Percentiles rank a stretch among this genome's conserved stretches.
phyloP scores from a whole-genome alignment of 2,797 vertebrate genomes.

The Molossus alvarezi region DNA sequence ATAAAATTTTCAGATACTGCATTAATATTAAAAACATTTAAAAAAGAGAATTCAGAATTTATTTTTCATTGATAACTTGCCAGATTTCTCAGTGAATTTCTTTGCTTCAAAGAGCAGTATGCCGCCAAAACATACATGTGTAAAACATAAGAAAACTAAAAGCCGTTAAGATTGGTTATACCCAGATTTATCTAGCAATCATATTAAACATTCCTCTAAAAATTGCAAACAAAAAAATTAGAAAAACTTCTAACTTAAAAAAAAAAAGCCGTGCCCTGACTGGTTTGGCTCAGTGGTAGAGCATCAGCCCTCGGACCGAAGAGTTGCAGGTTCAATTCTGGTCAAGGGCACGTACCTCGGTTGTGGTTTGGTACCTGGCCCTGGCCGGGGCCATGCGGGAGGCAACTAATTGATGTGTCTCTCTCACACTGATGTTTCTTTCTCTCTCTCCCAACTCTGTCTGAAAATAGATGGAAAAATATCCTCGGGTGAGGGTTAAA shows the following conservation, averaged over 20 bases:
- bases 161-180: background rate
- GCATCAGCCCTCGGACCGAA: too few species aligned
- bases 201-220: background rate
- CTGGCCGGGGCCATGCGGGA: too few species aligned
- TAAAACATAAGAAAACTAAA: background rate
- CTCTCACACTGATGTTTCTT: too few species aligned
- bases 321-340: too few species aligned
- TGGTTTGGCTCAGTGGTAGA: too few species aligned
- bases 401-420: too few species aligned
- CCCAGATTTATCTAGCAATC: background rate
- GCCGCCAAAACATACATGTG: background rate
- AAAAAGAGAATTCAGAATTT: background rate
- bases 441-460: too few species aligned
- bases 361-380: too few species aligned
- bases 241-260: background rate
- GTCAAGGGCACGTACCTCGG: too few species aligned
- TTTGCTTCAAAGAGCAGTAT: background rate
- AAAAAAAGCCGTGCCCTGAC: too few species aligned
- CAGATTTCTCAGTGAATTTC: background rate
- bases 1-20: background rate
- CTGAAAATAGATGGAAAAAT: too few species aligned
- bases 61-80: background rate
- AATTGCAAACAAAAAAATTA: background rate
- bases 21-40: background rate
- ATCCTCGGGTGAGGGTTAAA: too few species aligned